These are phyloP conservation scores for Apis laboriosa DNA, from an alignment of 1,140 invertebrate genomes.

Conservation along the genomic window DNA sequence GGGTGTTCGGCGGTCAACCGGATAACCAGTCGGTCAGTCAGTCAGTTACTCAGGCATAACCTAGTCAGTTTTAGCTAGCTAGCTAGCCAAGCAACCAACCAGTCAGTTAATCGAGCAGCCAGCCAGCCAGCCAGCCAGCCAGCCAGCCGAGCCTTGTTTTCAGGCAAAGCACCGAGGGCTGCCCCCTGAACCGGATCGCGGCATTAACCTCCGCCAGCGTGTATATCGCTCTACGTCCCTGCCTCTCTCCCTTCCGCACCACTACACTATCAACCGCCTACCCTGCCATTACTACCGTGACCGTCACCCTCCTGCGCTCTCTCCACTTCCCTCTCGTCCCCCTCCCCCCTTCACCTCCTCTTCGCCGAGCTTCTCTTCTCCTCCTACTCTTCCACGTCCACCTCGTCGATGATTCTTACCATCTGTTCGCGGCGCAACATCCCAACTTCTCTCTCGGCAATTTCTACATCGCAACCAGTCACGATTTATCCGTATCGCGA, in stretches of 20 bases:
- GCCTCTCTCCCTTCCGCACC: constrained; percentile 50
- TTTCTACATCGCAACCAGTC: constrained; percentile 41
- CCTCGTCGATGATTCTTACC: constrained; percentile 49
- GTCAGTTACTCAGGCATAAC: constrained; percentile 9
- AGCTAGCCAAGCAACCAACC: constrained; percentile 19
- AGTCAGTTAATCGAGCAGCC: constrained; percentile 13
- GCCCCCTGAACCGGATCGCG: constrained; percentile 77
- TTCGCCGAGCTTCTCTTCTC: constrained; percentile 12
- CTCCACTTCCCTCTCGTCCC: constrained; percentile 10
- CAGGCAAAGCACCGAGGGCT: constrained; percentile 65
- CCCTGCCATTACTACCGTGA: constrained; percentile 53
- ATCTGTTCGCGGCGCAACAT: constrained; percentile 49
- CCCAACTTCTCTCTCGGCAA: constrained; percentile 24
- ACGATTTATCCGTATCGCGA: constrained; percentile 3
- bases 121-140: constrained; percentile 13
- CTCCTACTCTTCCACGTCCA: constrained; percentile 37
- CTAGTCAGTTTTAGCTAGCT: constrained; percentile 4
- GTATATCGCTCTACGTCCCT: constrained; percentile 62
- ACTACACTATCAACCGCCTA: constrained; percentile 49
- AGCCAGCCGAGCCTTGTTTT: constrained; percentile 68
- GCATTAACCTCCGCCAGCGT: constrained; percentile 72
- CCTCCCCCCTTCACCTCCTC: constrained; percentile 18
- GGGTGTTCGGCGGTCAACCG: not conserved
- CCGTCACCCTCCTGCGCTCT: constrained; percentile 40
- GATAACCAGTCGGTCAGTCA: not conserved